Conservation (phyloP, 2,797 vertebrate species). For the Betta splendens region DNA sequence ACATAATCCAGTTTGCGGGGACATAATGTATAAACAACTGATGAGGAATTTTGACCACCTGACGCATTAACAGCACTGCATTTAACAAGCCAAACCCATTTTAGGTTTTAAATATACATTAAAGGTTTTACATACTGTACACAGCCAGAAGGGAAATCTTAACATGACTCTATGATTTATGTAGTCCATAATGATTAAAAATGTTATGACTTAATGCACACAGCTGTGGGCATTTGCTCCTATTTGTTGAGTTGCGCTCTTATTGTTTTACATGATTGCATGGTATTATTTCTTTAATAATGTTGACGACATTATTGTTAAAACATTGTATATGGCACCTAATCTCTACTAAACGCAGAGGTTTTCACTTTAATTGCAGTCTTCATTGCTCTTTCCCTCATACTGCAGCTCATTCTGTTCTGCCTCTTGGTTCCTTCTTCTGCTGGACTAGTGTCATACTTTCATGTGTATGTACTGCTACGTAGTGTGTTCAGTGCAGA, state of each 20-base stretch:
- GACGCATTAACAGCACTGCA: not conserved
- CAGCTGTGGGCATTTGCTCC: not conserved
- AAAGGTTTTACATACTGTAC: not conserved
- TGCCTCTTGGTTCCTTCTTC: not conserved
- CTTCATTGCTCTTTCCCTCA: no score
- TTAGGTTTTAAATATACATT: not conserved
- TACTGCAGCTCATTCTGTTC: no score
- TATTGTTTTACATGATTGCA: not conserved
- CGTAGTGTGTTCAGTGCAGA: not conserved
- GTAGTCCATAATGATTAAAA: no score
- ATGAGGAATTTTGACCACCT: not conserved
- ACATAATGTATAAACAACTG: conserved; percentile 18
- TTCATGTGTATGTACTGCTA: conserved; percentile 1
- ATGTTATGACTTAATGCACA: not conserved
- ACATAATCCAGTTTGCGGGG: conserved; percentile 24
- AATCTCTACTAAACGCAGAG: no score
- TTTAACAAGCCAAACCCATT: not conserved
- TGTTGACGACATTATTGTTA: not conserved
- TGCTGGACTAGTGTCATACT: not conserved
- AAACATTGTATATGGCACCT: no score
- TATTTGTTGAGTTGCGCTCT: not conserved
- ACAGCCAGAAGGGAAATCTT: not conserved
- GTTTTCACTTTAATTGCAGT: not conserved
- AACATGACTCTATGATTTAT: not conserved
- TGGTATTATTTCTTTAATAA: not conserved